Percentiles rank a stretch among this genome's conserved stretches.
Conservation (phyloP, 2,888 invertebrate species). For the Drosophila suboccidentalis region DNA sequence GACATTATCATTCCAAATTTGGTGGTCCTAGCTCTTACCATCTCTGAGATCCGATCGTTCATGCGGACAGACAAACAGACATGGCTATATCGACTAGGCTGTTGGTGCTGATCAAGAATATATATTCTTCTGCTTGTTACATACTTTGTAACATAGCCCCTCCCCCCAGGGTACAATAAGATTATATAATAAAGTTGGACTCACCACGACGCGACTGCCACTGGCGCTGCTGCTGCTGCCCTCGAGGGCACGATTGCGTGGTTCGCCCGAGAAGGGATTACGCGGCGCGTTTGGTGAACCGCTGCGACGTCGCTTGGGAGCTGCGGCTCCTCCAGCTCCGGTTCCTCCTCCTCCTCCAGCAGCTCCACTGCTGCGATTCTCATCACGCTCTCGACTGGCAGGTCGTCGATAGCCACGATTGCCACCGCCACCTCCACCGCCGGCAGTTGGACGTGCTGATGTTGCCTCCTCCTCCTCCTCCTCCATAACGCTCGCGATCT, state of each 20-base stretch:
- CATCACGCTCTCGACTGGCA: slow-evolving; percentile 77
- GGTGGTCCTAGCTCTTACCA: no score
- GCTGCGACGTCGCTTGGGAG: slow-evolving; percentile 83
- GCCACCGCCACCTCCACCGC: slow-evolving; percentile 1
- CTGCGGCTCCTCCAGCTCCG: slow-evolving; percentile 26
- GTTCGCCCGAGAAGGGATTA: slow-evolving; percentile 71
- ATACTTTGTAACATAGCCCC: no score
- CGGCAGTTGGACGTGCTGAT: slow-evolving; percentile 15
- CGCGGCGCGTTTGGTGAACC: slow-evolving; percentile 72
- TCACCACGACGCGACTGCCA: slow-evolving; percentile 75
- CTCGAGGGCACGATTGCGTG: slow-evolving; percentile 78
- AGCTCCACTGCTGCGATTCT: slow-evolving; percentile 65
- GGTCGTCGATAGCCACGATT: slow-evolving; percentile 76
- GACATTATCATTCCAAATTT: no score
- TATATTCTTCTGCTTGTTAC: no score
- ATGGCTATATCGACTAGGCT: no score
- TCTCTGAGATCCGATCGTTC: no score
- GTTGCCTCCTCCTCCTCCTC: slow-evolving; percentile 34
- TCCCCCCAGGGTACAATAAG: no score
- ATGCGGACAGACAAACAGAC: no score
- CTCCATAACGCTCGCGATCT: slow-evolving; percentile 61
- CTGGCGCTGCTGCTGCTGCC: slow-evolving; percentile 35
- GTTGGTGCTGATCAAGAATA: no score
- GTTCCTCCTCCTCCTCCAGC: not conserved
- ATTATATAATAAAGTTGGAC: slow-evolving; percentile 27